Evolutionary conservation across 2,888 invertebrate genomes (phyloP).

Genomic region (Strigamia transsilvanica): DNA sequence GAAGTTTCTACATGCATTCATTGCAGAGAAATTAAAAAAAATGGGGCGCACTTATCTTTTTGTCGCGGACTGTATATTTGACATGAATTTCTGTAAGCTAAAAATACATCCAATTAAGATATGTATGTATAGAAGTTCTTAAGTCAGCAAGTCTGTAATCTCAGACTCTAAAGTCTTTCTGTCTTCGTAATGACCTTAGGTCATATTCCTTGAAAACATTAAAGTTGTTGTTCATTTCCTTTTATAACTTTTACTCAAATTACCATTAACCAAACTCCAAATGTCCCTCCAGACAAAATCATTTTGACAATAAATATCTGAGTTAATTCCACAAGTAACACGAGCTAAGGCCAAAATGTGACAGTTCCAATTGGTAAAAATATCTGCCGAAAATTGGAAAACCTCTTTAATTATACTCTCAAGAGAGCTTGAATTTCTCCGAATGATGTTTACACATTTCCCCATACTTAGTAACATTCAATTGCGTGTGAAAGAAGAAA

Average conservation of each 20-base stretch:
- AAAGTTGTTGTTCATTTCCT: neutral
- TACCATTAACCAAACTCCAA: constrained; percentile 8
- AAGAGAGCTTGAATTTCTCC: constrained; percentile 16
- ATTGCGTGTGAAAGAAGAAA: neutral
- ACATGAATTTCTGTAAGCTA: neutral
- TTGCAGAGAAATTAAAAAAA: no score
- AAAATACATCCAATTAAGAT: neutral
- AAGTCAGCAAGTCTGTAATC: neutral
- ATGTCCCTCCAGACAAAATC: neutral
- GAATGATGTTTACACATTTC: constrained; percentile 25
- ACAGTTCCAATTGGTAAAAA: constrained; percentile 28
- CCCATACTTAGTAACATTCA: neutral
- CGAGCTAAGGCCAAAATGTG: constrained; percentile 14
- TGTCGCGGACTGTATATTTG: no score
- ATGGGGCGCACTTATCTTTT: no score
- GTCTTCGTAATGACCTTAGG: neutral
- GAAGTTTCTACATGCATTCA: no score
- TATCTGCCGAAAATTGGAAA: constrained; percentile 8
- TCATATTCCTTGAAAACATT: neutral
- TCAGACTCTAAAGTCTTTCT: neutral
- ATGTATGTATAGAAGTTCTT: neutral
- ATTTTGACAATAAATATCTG: constrained; percentile 7
- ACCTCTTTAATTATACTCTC: constrained; percentile 28
- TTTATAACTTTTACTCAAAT: neutral
- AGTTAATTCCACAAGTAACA: constrained; percentile 1